These are phyloP conservation scores for Alethe castanea DNA, from an alignment of 2,113 vertebrate genomes.

Conservation along the genomic window DNA sequence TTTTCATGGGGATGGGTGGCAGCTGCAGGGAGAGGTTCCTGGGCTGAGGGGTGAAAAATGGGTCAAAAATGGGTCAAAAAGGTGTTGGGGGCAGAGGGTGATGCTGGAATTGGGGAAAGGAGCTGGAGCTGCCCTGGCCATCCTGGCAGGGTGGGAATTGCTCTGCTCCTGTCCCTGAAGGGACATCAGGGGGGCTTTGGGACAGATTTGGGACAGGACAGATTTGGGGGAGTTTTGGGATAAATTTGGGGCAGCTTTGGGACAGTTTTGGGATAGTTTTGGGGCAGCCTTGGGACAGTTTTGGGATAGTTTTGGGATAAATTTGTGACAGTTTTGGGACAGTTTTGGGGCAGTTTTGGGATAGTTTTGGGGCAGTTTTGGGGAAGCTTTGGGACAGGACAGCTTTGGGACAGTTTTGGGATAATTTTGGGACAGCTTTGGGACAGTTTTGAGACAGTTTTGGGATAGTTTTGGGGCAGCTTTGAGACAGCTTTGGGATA, in stretches of 20 bases:
- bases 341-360: no score
- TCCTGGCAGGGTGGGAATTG: background rate
- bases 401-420: no score
- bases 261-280: no score
- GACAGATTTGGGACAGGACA: background rate
- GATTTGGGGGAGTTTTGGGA: no score
- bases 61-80: background rate
- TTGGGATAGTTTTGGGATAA: no score
- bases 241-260: no score
- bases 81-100: background rate
- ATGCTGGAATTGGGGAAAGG: background rate
- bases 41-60: background rate
- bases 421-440: no score
- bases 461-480: background rate
- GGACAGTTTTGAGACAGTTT: no score
- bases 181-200: background rate
- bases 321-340: no score
- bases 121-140: background rate
- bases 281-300: no score
- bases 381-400: no score
- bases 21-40: background rate
- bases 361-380: no score
- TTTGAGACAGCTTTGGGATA: background rate
- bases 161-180: background rate
- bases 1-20: rapidly evolving